Evolutionary conservation across 2,797 vertebrate genomes (phyloP).

Genomic region (Enteromius mattozi): DNA sequence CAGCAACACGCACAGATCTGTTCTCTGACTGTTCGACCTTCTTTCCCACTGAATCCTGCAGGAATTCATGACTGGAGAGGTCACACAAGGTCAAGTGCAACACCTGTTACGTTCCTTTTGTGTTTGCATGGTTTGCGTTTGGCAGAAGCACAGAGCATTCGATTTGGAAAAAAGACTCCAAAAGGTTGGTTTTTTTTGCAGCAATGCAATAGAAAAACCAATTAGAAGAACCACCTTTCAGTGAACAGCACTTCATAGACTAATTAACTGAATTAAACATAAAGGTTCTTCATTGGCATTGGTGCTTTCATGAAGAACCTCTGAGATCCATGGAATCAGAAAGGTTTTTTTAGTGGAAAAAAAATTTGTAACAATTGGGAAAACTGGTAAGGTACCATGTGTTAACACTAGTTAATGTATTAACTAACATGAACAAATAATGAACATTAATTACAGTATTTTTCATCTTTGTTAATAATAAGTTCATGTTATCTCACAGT

Average conservation of each 20-base stretch:
- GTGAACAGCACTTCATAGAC: neutral
- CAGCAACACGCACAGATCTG: neutral
- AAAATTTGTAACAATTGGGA: no score
- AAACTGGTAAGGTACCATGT: no score
- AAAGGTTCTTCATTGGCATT: neutral
- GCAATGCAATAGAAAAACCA: neutral
- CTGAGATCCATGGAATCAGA: neutral
- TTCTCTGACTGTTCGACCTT: neutral
- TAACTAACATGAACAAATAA: no score
- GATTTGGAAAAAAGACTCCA: neutral
- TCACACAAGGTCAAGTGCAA: slow-evolving; percentile 1
- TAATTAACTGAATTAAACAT: neutral
- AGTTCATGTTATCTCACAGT: no score
- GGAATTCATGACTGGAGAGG: slow-evolving; percentile 24
- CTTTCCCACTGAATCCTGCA: slow-evolving; percentile 22
- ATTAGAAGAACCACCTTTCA: neutral
- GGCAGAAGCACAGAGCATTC: neutral
- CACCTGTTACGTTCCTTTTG: slow-evolving; percentile 3
- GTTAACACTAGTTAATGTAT: no score
- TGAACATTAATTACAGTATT: no score
- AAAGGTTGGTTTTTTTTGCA: neutral
- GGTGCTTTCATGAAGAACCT: neutral
- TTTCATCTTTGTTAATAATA: no score
- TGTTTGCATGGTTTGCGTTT: neutral
- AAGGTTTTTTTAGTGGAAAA: neutral